Evolutionary conservation across 2,113 vertebrate genomes (phyloP).

Genomic region (Pluvianellus socialis): DNA sequence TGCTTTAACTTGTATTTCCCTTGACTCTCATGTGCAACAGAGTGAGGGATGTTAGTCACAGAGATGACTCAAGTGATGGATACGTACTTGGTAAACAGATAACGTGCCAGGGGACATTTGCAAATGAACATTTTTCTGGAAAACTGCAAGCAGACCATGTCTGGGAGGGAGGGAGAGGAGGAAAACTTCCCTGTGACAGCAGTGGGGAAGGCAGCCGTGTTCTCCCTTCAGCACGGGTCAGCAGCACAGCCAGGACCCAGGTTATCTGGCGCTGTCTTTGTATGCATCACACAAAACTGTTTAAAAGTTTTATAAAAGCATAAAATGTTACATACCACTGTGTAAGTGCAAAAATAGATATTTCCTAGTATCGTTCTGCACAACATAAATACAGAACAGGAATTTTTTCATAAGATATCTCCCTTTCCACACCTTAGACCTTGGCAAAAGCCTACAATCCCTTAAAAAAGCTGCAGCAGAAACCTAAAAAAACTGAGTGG

Average conservation of each 20-base stretch:
- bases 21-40: background rate
- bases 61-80: slow-evolving; percentile 44
- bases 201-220: background rate
- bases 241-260: background rate
- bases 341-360: background rate
- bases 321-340: background rate
- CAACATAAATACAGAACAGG: background rate
- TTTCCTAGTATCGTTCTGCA: background rate
- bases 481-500: background rate
- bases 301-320: background rate
- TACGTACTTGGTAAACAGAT: background rate
- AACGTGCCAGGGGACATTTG: slow-evolving; percentile 20
- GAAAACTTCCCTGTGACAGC: background rate
- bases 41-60: slow-evolving; percentile 5
- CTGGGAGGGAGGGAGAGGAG: background rate
- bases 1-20: slow-evolving; percentile 1
- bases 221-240: background rate
- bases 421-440: background rate
- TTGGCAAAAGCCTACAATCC: background rate
- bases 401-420: background rate
- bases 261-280: background rate
- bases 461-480: background rate
- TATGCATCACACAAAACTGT: background rate
- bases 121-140: background rate
- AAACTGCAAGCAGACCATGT: background rate